These are phyloP conservation scores for Catalaphyllia jardinei DNA, from an alignment of 64 coral and sea anemone genomes.

Conservation along the genomic window DNA sequence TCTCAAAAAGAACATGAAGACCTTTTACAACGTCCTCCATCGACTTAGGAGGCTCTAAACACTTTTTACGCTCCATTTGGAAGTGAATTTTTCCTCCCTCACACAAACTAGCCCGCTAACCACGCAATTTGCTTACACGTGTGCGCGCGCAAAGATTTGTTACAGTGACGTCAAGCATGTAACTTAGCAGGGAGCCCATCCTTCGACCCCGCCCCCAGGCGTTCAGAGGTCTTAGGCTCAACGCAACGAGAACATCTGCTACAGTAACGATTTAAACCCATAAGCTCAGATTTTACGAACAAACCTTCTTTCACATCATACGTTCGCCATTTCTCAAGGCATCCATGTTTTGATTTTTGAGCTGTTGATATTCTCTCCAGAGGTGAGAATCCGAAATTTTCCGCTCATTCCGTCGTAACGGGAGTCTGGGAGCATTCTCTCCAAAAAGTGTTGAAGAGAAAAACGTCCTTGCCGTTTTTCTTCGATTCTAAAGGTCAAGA, in stretches of 20 bases:
- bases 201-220: not conserved
- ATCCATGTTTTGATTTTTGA: no score
- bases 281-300: no score
- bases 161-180: not conserved
- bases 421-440: no score
- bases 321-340: no score
- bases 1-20: conserved; percentile 80
- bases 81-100: not conserved
- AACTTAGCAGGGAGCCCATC: not conserved
- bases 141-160: not conserved
- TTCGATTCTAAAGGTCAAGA: no score
- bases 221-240: not conserved
- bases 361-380: no score
- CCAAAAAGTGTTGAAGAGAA: no score
- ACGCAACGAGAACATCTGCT: not conserved
- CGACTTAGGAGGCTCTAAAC: conserved; percentile 57
- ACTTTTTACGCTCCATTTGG: conserved; percentile 45
- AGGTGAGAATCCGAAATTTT: no score
- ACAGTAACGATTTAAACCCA: not conserved
- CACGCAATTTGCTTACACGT: not conserved
- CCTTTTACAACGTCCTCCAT: conserved; percentile 68
- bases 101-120: no score
- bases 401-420: no score
- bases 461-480: no score
- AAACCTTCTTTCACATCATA: no score